Percentiles rank a stretch among this genome's conserved stretches.
These are phyloP conservation scores for Philaenus spumarius DNA, from an alignment of 1,140 invertebrate species.

Conservation along the genomic window DNA sequence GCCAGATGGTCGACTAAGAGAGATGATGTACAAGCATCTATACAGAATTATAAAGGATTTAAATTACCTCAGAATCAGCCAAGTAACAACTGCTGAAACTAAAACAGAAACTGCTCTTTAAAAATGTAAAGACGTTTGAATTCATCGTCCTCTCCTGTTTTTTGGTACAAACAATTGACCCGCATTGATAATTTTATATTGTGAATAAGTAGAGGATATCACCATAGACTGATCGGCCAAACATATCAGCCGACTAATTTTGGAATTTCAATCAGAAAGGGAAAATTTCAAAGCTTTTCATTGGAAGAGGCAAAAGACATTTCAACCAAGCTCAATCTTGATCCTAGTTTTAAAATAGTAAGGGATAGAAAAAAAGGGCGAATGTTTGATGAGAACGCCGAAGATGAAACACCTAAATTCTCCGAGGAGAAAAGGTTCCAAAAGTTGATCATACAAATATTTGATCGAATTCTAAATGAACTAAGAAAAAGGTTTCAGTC, in stretches of 20 bases:
- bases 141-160: neutral
- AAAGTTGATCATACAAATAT: too few species aligned
- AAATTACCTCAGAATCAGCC: conserved; percentile 14
- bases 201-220: conserved; percentile 16
- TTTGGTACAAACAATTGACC: conserved; percentile 17
- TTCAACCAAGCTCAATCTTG: neutral
- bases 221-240: conserved; percentile 16
- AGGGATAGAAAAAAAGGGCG: neutral
- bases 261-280: conserved; percentile 16
- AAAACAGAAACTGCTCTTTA: conserved; percentile 17
- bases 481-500: too few species aligned
- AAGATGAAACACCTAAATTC: neutral
- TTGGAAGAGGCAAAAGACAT: neutral
- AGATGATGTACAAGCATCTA: conserved; percentile 13
- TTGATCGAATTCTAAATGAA: too few species aligned
- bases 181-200: conserved; percentile 14
- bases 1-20: too few species aligned
- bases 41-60: conserved; percentile 17
- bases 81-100: conserved; percentile 19
- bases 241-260: conserved; percentile 14
- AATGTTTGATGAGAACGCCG: neutral
- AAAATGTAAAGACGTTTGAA: conserved; percentile 17
- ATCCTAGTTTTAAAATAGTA: neutral
- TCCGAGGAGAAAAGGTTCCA: too few species aligned
- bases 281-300: neutral